phyloP scores from a whole-genome alignment of 2,888 invertebrate genomes.

The Tenthredo scrophulariae region DNA sequence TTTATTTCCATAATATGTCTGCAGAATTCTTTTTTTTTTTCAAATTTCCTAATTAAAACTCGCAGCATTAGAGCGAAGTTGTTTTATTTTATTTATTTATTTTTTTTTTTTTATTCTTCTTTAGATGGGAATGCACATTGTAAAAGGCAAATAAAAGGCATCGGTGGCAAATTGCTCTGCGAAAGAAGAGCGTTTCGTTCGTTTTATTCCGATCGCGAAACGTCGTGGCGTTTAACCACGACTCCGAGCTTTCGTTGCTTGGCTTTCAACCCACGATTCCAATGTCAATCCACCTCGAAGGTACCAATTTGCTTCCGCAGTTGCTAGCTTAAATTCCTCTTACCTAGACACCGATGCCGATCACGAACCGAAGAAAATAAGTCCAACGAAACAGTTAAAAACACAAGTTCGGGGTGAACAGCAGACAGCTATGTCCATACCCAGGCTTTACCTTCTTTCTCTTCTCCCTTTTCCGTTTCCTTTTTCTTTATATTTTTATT shows the following conservation, averaged over 20 bases:
- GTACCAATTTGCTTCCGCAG: slow-evolving; percentile 48
- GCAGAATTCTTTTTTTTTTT: neutral
- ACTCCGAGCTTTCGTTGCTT: slow-evolving; percentile 41
- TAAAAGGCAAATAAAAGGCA: neutral
- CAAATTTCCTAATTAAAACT: neutral
- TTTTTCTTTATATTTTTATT: slow-evolving; percentile 2
- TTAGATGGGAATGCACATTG: neutral
- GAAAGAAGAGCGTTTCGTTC: neutral
- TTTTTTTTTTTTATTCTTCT: neutral
- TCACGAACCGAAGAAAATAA: slow-evolving; percentile 49
- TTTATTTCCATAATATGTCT: neutral
- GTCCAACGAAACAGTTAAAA: slow-evolving; percentile 50
- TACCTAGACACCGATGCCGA: slow-evolving; percentile 48
- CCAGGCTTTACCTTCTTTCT: slow-evolving; percentile 11
- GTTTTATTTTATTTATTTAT: neutral
- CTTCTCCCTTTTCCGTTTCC: slow-evolving; percentile 4
- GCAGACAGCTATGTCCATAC: slow-evolving; percentile 25
- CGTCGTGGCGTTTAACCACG: slow-evolving; percentile 46
- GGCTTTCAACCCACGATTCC: slow-evolving; percentile 50
- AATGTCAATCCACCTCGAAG: slow-evolving; percentile 51
- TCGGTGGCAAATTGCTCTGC: slow-evolving; percentile 2
- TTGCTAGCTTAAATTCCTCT: slow-evolving; percentile 43
- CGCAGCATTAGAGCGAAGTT: neutral
- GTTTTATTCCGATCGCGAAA: slow-evolving; percentile 22
- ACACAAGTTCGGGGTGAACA: slow-evolving; percentile 40